Conservation (phyloP, 1,140 invertebrate species). For the Ephestia elutella region DNA sequence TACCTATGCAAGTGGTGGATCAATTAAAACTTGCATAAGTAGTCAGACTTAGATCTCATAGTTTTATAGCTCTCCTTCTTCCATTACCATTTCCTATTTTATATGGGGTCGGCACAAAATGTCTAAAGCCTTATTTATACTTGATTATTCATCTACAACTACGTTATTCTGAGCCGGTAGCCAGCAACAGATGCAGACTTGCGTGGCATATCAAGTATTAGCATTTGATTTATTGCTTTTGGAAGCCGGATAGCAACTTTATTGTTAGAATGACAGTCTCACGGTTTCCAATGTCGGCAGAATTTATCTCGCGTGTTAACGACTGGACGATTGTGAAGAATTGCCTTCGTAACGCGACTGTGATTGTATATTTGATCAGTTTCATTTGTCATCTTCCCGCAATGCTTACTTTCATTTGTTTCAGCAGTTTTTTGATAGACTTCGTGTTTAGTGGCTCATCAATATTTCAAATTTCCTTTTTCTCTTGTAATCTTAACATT, state of each 20-base stretch:
- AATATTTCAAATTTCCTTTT: background rate
- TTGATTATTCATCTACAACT: background rate
- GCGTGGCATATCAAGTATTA: conserved; percentile 3
- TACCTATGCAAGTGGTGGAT: too few species aligned
- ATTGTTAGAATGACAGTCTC: conserved; percentile 7
- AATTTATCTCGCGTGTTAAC: conserved; percentile 5
- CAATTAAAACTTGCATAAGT: too few species aligned
- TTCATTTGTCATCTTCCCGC: background rate
- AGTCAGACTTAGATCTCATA: too few species aligned
- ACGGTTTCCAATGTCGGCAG: conserved; percentile 9
- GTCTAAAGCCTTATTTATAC: too few species aligned
- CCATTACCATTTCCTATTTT: too few species aligned
- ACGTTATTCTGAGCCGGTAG: background rate
- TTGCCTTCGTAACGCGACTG: background rate
- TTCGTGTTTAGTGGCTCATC: background rate
- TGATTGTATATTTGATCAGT: conserved; percentile 1
- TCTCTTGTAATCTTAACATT: background rate
- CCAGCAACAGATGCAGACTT: background rate
- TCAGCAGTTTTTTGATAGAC: background rate
- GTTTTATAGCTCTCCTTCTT: too few species aligned
- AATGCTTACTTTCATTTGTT: background rate
- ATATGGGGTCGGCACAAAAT: too few species aligned
- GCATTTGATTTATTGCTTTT: conserved; percentile 1
- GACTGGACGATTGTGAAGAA: background rate
- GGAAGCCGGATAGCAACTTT: conserved; percentile 4